phyloP scores from a whole-genome alignment of 2,888 invertebrate genomes.

The Siphonodentalium dalli region DNA sequence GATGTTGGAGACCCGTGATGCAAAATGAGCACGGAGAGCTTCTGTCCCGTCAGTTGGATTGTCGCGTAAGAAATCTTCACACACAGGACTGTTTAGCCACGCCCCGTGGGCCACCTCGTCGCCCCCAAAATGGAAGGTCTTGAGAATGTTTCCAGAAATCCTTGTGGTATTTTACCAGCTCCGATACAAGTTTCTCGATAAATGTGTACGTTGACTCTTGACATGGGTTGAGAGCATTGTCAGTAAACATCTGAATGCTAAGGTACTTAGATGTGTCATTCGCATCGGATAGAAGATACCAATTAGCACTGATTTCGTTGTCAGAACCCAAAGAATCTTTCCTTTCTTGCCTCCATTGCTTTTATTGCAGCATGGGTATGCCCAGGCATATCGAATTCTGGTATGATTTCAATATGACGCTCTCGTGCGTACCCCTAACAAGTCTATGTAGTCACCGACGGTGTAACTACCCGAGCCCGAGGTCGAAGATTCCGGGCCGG shows the following conservation, averaged over 20 bases:
- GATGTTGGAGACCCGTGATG: constrained; percentile 20
- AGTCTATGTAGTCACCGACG: constrained; percentile 42
- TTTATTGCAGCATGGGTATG: constrained; percentile 53
- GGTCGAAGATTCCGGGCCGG: too few relatives aligned
- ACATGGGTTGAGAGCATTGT: constrained; percentile 52
- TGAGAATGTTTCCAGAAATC: constrained; percentile 44
- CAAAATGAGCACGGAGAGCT: constrained; percentile 39
- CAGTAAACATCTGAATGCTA: constrained; percentile 44
- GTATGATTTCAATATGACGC: constrained; percentile 51
- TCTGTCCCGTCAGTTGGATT: background rate
- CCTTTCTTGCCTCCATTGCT: constrained; percentile 49
- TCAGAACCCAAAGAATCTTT: too few relatives aligned
- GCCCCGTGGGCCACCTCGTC: constrained; percentile 56
- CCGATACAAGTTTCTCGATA: constrained; percentile 40
- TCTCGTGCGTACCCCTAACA: constrained; percentile 40
- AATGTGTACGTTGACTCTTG: constrained; percentile 47
- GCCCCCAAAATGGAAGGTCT: constrained; percentile 56
- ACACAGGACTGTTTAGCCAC: constrained; percentile 52
- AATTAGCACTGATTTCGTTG: constrained; percentile 6
- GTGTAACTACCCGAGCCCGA: constrained; percentile 48
- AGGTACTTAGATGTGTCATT: constrained; percentile 36
- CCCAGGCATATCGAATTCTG: constrained; percentile 56
- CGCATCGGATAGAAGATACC: constrained; percentile 41
- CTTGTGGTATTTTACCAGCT: constrained; percentile 38
- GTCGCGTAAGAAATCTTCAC: constrained; percentile 27